Evolutionary conservation across 2,113 vertebrate species (phyloP), one percentile per base, ranked within the genome.

Genomic region (Catagonus wagneri): DNA sequence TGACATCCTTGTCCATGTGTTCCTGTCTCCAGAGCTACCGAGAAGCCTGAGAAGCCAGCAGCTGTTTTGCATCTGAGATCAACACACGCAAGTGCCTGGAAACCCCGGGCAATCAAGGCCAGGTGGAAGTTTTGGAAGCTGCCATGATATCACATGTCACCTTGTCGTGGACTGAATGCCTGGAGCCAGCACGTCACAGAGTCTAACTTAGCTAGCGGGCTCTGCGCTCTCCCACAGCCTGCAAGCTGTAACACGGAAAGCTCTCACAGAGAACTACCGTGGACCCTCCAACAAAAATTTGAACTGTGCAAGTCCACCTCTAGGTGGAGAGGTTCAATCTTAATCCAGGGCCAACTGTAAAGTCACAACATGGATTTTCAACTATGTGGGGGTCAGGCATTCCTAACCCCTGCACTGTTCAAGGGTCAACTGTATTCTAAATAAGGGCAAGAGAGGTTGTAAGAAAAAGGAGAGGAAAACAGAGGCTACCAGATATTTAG

Each of bases 21-120:
- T 93, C 50, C 75, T n/a, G 76, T 84, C 90, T 88, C 90, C 84
- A 83, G 17, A 34, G 93, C 34, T 44, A 95, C 96, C 0, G 0
- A 75, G 79, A 74, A 0, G 0, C 92, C 81, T 63, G 86, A 20
- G 78, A 75, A 84, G 65, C 80, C 94, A 50, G 83, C 95, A 87
- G 86, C 93, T 93, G 86, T 16, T 91, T 72, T 79, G 39, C 83
- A 92, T 93, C 79, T 80, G 83, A 91, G 92, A 92, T 93, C 85
- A 92, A 93, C 92, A 89, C 84, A 63, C 76, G 34, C 32, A 1
- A 66, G 83, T 36, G 80, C 92, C 79, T 63, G 88, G 94, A 87
- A 81, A 81, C 76, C 92, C 61, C 3, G 22, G 80, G 61, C 23
- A 76, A 96, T 93, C 65, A 32, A 85, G 90, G 84, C 90, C 84